Evolutionary conservation across 2,888 invertebrate genomes (phyloP), one percentile per base, ranked within the genome.

Genomic region (Drosophila acutilabella): DNA sequence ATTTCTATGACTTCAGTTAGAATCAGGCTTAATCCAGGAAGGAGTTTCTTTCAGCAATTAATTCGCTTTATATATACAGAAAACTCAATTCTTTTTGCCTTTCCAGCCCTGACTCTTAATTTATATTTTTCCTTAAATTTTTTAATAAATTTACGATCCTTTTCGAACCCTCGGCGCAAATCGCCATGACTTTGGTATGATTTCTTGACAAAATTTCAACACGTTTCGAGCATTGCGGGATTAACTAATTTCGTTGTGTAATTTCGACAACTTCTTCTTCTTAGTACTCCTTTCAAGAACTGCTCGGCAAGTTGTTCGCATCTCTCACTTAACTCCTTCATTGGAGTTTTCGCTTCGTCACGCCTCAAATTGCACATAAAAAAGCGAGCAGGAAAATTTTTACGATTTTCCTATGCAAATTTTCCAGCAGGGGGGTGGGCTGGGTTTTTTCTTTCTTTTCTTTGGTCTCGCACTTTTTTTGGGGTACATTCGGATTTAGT

Each of bases 361-460:
- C 86, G 82, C 80, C 75, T 66, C 33, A 64, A 88, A 76, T 78
- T 85, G 81, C 71, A 78, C 60, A 68, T 66, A 56, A 64, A 53
- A 75, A 73, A 33, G 60, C 56, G 50, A 40, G 20, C 58, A 54
- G 60, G 66, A 47, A 57, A 53, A 72, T 78, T 85, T 83, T 83
- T 88, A 83, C 82, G 82, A 85, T 88, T 48, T 83, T 83, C 40
- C 79, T 85, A 83, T 83, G 82, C 82, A 88, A 83, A 83, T 83
- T 86, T 69, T 18, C 44, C 13, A 36, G 8, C 13, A 13, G 30
- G 38, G 59, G 30, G 18, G 47, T 16, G 64, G 48, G 52, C 36
- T 42, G 52, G n/a, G n/a, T 61, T 1, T 30, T 30, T 30, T 30
- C 8, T 8, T 30, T 8, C 30, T 8, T 30, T 30, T 42, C 36